A percentile compares a stretch with the other conserved stretches of the same genome.
Conservation (phyloP, 1,140 invertebrate genomes). For the Pantala flavescens region DNA sequence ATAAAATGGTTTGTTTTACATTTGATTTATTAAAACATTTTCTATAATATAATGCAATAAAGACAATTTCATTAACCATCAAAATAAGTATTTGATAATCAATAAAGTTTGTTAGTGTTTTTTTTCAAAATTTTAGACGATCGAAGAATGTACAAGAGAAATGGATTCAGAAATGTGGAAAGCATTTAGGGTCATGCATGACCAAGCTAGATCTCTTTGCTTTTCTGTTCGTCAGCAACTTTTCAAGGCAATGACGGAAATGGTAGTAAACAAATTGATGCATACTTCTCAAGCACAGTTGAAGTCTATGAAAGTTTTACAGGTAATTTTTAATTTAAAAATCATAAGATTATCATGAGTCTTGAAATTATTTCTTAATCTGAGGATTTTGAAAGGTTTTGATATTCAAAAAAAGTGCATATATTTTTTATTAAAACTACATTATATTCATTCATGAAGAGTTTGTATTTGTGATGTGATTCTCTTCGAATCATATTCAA, state of each 20-base stretch:
- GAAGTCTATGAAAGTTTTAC: slow-evolving; percentile 28
- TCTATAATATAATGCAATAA: too few relatives aligned
- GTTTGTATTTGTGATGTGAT: too few relatives aligned
- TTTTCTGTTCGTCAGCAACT: slow-evolving; percentile 51
- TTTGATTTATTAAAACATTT: too few relatives aligned
- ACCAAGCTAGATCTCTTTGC: slow-evolving; percentile 56
- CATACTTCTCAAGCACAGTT: slow-evolving; percentile 35
- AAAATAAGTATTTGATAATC: too few relatives aligned
- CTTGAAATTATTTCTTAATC: too few relatives aligned
- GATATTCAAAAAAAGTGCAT: too few relatives aligned
- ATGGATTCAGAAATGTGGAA: slow-evolving; percentile 63
- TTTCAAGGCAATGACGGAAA: slow-evolving; percentile 53
- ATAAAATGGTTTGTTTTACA: slow-evolving; percentile 52
- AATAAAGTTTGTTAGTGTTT: slow-evolving; percentile 22
- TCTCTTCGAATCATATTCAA: too few relatives aligned
- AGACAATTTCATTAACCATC: too few relatives aligned
- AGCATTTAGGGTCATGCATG: slow-evolving; percentile 57
- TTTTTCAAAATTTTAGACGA: not conserved
- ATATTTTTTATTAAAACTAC: too few relatives aligned
- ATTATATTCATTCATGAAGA: too few relatives aligned
- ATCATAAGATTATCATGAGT: not conserved
- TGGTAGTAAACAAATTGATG: slow-evolving; percentile 55
- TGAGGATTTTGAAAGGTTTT: too few relatives aligned
- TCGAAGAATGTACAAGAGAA: slow-evolving; percentile 49
- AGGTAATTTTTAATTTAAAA: slow-evolving; percentile 24